Evolutionary conservation across 2,113 vertebrate genomes (phyloP).

Genomic region (Capra hircus): DNA sequence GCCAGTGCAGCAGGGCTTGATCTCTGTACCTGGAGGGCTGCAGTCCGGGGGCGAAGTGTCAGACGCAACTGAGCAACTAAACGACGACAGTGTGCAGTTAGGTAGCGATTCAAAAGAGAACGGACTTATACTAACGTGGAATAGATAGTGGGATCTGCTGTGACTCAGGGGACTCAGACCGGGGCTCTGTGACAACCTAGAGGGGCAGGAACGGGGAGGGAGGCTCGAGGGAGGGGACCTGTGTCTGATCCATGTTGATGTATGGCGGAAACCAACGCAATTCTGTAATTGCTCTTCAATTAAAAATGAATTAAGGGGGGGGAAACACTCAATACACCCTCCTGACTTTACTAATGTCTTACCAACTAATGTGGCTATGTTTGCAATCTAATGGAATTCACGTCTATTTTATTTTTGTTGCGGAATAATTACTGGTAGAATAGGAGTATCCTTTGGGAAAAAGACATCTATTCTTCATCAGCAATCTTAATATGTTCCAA

Average conservation of each 20-base stretch:
- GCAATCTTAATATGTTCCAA: neutral
- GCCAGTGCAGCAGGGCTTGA: neutral
- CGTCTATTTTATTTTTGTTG: neutral
- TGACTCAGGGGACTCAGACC: neutral
- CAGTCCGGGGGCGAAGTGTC: neutral
- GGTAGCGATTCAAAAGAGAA: neutral
- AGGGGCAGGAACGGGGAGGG: neutral
- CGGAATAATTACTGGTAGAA: neutral
- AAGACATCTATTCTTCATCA: neutral
- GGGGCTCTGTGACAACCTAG: neutral
- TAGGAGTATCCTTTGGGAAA: neutral
- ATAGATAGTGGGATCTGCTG: neutral
- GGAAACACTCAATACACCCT: neutral
- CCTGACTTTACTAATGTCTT: neutral
- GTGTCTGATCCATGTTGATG: neutral
- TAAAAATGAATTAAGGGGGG: neutral
- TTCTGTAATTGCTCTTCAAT: neutral
- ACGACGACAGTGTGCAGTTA: neutral
- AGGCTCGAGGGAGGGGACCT: neutral
- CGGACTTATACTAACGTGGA: rapidly evolving
- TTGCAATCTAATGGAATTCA: neutral
- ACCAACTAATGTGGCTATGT: neutral
- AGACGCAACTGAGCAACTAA: neutral
- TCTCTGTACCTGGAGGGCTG: neutral
- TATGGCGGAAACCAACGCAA: neutral